Evolutionary conservation across 2,113 vertebrate species (phyloP), one percentile per base, ranked within the genome.

Genomic region (Lepus americanus): DNA sequence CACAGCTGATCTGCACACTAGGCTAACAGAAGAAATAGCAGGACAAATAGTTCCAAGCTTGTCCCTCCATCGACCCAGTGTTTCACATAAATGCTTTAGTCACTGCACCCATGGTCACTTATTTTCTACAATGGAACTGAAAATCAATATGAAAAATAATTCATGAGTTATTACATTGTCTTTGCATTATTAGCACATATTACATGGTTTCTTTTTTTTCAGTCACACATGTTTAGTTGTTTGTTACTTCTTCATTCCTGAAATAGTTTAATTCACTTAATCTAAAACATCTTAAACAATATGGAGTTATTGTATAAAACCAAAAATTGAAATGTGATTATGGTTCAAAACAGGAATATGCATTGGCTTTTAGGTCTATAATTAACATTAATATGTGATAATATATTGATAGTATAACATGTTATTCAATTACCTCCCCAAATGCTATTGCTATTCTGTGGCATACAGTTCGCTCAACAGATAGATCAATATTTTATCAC

Each of bases 111-210:
- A 67, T 83, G 94, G 95, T 84, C 92, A 90, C 64, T 95, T 90
- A 67, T 93, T 93, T 94, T 78, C 73, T 77, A 80, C 74, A 92
- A 51, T 63, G 59, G 76, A 83, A 64, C 88, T 90, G 70, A 96
- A 97, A 87, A 89, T 96, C 94, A 79, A 92, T 95, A 77, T 51
- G 82, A 90, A 88, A 93, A 95, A 87, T 67, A 92, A 74, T 55
- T 20, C 53, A 90, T 19, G 25, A 90, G 69, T 79, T 51, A 1
- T 36, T 76, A 69, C 74, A 49, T 91, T 70, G 73, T 92, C 53
- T 44, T 94, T 76, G 55, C 20, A 66, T 0, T 81, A 13, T 67
- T 53, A 89, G 44, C 55, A 59, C 13, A 77, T 31, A 61, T 85
- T 51, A 63, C 36, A 33, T 31, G 20, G 13, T 36, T 53, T 81